These are phyloP conservation scores for Ferrisia virgata DNA, from an alignment of 2,888 invertebrate species.

Conservation along the genomic window DNA sequence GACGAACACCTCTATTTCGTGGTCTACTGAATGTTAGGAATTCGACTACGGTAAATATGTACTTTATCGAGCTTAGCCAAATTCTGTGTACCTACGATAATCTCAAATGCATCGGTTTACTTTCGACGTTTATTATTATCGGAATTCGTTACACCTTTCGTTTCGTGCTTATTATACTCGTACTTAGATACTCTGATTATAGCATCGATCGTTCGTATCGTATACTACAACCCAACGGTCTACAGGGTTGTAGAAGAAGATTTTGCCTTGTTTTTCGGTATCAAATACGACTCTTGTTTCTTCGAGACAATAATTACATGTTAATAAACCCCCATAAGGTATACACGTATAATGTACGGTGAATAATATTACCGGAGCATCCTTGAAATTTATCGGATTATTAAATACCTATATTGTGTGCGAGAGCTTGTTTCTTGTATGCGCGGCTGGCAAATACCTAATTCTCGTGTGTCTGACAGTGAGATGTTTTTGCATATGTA, in stretches of 20 bases:
- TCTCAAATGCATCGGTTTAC: background rate
- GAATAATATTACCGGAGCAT: background rate
- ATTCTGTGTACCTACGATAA: background rate
- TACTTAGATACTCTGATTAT: background rate
- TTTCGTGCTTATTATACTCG: too few relatives aligned
- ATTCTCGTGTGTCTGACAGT: background rate
- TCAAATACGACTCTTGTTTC: background rate
- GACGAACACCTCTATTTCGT: too few relatives aligned
- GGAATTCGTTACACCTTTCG: background rate
- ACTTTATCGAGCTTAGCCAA: background rate
- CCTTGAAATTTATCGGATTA: slow-evolving; percentile 1
- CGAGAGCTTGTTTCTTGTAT: background rate
- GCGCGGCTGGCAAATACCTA: background rate
- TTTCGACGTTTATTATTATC: background rate
- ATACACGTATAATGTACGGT: background rate
- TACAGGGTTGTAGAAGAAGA: background rate
- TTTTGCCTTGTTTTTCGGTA: background rate
- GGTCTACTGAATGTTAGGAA: background rate
- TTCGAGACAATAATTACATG: background rate
- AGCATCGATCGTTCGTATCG: background rate
- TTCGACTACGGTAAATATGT: background rate
- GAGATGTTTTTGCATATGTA: background rate
- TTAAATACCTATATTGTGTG: background rate
- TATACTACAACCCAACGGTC: background rate
- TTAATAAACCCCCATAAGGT: background rate